Conservation (phyloP, 1,140 invertebrate genomes). For the Drosophila novamexicana region DNA sequence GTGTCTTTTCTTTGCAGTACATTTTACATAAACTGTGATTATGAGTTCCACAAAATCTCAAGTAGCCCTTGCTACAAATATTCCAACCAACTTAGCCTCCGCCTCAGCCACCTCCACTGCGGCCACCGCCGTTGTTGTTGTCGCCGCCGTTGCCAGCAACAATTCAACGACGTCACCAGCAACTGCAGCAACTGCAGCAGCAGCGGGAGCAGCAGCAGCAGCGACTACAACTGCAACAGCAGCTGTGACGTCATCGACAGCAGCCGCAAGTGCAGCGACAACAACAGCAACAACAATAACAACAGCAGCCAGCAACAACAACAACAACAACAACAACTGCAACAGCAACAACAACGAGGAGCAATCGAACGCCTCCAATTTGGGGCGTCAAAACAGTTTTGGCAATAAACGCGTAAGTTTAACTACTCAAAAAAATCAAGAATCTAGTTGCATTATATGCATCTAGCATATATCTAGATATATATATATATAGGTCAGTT, state of each 20-base stretch:
- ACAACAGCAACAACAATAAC: conserved; percentile 31
- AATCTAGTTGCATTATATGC: conserved; percentile 4
- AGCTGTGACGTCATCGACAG: conserved; percentile 31
- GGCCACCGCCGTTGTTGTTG: conserved; percentile 76
- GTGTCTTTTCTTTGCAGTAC: conserved; percentile 51
- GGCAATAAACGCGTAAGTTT: conserved; percentile 81
- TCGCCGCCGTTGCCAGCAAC: conserved; percentile 64
- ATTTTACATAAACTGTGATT: conserved; percentile 84
- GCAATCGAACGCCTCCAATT: conserved; percentile 50
- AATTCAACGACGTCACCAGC: conserved; percentile 33
- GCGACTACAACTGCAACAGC: conserved; percentile 33
- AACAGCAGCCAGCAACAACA: conserved; percentile 30
- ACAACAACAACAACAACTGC: conserved; percentile 33
- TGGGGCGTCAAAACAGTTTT: conserved; percentile 81
- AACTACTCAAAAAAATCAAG: conserved; percentile 7
- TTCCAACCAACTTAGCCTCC: conserved; percentile 82
- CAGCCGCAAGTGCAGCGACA: conserved; percentile 30
- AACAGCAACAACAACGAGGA: conserved; percentile 73
- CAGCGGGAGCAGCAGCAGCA: conserved; percentile 34
- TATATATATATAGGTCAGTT: conserved; percentile 63
- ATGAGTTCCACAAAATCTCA: conserved; percentile 84
- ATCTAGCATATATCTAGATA: neutral
- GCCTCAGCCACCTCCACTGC: conserved; percentile 74
- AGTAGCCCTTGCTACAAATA: conserved; percentile 84
- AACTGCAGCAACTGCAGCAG: conserved; percentile 15